Evolutionary conservation across 2,888 invertebrate genomes (phyloP).

Genomic region (Tryphoninae sp.): DNA sequence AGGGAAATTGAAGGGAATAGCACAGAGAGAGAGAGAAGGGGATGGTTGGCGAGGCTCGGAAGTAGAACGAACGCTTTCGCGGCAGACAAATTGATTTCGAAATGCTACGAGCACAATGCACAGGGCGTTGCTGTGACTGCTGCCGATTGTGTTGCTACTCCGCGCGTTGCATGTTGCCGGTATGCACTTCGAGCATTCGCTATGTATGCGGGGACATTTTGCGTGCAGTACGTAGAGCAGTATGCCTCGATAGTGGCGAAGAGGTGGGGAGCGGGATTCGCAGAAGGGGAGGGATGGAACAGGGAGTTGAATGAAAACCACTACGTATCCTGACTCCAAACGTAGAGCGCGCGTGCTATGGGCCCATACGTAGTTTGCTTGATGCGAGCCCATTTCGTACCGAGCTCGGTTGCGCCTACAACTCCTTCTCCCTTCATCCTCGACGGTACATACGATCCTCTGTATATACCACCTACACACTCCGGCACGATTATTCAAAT

Average conservation of each 20-base stretch:
- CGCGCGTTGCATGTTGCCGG: constrained; percentile 26
- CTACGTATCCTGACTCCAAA: constrained; percentile 32
- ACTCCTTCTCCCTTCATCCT: neutral
- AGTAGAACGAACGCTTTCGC: constrained; percentile 70
- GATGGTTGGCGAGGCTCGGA: constrained; percentile 59
- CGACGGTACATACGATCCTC: constrained; percentile 51
- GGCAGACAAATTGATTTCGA: constrained; percentile 79
- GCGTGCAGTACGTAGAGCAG: constrained; percentile 18
- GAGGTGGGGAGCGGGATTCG: constrained; percentile 28
- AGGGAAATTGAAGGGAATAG: constrained; percentile 79
- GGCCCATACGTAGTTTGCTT: constrained; percentile 27
- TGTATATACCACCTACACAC: constrained; percentile 32
- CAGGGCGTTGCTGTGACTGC: constrained; percentile 28
- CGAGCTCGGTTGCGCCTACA: constrained; percentile 26
- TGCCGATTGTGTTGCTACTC: constrained; percentile 38
- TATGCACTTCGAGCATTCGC: constrained; percentile 30
- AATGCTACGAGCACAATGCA: constrained; percentile 70
- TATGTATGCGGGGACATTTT: constrained; percentile 38
- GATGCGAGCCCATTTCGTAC: constrained; percentile 34
- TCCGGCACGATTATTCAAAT: constrained; percentile 77
- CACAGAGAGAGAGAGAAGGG: constrained; percentile 50
- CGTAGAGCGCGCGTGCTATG: constrained; percentile 38
- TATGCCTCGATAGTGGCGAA: constrained; percentile 42
- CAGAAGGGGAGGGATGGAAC: constrained; percentile 38
- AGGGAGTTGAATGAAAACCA: constrained; percentile 48